Percentiles rank a stretch among this genome's conserved stretches.
Evolutionary conservation across 1,140 invertebrate species (phyloP).

Genomic region (Ericerus pela): DNA sequence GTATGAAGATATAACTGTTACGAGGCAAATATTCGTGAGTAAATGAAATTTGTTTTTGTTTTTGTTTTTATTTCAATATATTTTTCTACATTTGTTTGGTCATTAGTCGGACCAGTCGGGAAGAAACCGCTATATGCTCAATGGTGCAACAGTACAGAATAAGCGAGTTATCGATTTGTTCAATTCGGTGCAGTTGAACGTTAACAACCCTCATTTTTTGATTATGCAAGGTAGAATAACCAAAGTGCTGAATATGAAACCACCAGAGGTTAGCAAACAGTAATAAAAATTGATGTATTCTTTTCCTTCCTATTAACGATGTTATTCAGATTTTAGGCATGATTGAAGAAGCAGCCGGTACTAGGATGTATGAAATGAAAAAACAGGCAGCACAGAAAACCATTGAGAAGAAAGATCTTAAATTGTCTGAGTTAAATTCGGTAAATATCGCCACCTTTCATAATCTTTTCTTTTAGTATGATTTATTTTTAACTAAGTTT

Average conservation of each 20-base stretch:
- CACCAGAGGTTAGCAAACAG: conserved; percentile 55
- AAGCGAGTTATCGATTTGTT: conserved; percentile 88
- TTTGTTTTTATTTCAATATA: neutral
- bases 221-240: conserved; percentile 99
- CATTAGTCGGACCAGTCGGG: conserved; percentile 43
- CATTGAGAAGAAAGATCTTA: conserved; percentile 88
- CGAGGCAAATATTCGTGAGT: conserved; percentile 53
- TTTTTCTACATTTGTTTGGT: neutral
- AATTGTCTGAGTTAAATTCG: conserved; percentile 69
- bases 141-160: conserved; percentile 78
- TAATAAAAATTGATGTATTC: neutral
- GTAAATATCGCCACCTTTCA: conserved; percentile 37
- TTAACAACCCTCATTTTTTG: conserved; percentile 98
- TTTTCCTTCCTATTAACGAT: neutral
- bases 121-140: conserved; percentile 63
- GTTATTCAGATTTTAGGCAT: conserved; percentile 74
- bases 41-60: neutral
- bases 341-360: conserved; percentile 99
- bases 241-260: conserved; percentile 99
- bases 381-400: conserved; percentile 73
- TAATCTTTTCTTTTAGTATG: neutral
- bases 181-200: conserved; percentile 90
- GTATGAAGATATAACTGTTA: conserved; percentile 82
- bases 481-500: conserved; percentile 14
- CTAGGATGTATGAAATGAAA: conserved; percentile 90